Evolutionary conservation across 1,140 invertebrate genomes (phyloP).

Genomic region (Drosophila lacteicornis): DNA sequence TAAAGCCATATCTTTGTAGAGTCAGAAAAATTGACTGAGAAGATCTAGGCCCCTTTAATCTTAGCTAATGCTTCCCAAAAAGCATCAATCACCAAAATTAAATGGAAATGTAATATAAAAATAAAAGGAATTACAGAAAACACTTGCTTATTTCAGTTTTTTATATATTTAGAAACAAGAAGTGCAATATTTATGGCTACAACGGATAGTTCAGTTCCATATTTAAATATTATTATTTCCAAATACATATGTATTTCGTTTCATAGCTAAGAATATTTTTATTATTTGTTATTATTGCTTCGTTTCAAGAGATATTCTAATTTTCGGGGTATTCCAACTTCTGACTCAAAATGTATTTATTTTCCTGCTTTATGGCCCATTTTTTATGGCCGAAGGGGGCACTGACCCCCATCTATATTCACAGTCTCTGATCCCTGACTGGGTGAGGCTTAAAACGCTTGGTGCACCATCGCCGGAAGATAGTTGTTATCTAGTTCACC

Average conservation of each 20-base stretch:
- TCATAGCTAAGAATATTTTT: background rate
- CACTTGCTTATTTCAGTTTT: too few relatives aligned
- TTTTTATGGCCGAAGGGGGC: slow-evolving; percentile 17
- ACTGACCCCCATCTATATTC: slow-evolving; percentile 25
- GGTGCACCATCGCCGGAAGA: background rate
- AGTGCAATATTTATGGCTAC: too few relatives aligned
- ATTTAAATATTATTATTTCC: background rate
- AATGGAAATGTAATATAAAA: too few relatives aligned
- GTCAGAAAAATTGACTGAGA: slow-evolving; percentile 31
- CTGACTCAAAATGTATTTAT: background rate
- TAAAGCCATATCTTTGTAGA: slow-evolving; percentile 52
- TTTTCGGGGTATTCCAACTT: too few relatives aligned
- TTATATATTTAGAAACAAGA: too few relatives aligned
- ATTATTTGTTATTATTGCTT: background rate
- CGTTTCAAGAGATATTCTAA: background rate
- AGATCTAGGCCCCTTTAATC: too few relatives aligned
- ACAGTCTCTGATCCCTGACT: background rate
- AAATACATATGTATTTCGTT: too few relatives aligned
- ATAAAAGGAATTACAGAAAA: too few relatives aligned
- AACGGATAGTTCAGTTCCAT: background rate
- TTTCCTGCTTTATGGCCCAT: background rate
- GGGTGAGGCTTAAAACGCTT: slow-evolving; percentile 47
- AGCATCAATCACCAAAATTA: too few relatives aligned
- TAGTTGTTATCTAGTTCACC: slow-evolving; percentile 36
- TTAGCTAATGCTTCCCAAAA: too few relatives aligned